These are phyloP conservation scores for Eumacrocentrus americanus DNA, from an alignment of 2,888 invertebrate genomes.

Conservation along the genomic window DNA sequence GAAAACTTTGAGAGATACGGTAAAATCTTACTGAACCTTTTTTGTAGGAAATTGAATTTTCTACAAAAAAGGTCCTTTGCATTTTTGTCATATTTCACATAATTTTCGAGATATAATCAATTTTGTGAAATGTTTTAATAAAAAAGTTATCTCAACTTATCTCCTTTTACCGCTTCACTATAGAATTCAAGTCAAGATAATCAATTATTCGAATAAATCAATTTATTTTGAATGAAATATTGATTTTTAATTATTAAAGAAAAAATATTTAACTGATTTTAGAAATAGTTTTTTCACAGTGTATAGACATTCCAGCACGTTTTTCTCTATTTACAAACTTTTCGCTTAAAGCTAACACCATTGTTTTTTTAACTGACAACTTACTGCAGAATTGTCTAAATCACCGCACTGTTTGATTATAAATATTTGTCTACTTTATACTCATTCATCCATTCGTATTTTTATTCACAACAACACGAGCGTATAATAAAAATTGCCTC, in stretches of 20 bases:
- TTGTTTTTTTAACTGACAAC: neutral
- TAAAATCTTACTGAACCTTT: too few relatives aligned
- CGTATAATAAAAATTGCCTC: neutral
- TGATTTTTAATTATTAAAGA: too few relatives aligned
- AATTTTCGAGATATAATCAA: neutral
- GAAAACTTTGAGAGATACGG: neutral
- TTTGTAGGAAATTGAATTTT: neutral
- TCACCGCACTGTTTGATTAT: neutral
- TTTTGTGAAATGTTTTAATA: neutral
- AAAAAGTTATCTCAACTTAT: too few relatives aligned
- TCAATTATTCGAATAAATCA: too few relatives aligned
- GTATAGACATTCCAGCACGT: neutral
- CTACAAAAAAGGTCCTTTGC: neutral
- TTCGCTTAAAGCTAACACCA: neutral
- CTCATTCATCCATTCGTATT: neutral
- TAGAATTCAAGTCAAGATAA: too few relatives aligned
- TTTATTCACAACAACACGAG: neutral
- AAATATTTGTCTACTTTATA: neutral
- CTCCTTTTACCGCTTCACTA: too few relatives aligned
- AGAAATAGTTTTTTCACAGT: too few relatives aligned
- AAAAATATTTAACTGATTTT: too few relatives aligned
- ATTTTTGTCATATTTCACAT: neutral
- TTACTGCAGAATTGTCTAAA: neutral
- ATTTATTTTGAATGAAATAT: too few relatives aligned
- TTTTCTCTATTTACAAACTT: neutral